These are phyloP conservation scores for Pterobdella sp. DNA, from an alignment of 2,888 invertebrate species.

Conservation along the genomic window DNA sequence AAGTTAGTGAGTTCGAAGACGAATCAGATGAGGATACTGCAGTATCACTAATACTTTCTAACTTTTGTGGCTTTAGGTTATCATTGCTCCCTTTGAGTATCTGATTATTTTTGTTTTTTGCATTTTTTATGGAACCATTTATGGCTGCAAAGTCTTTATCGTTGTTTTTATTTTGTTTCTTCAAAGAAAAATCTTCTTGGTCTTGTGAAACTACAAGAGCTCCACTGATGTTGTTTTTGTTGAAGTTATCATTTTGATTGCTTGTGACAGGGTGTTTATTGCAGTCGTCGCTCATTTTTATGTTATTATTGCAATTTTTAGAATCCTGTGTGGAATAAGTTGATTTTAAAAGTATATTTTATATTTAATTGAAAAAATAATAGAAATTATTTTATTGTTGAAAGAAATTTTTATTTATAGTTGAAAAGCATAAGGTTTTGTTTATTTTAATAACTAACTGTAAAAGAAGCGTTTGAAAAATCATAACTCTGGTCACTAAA, in stretches of 20 bases:
- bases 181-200: not conserved
- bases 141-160: not conserved
- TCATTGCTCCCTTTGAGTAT: not conserved
- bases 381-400: no score
- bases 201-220: not conserved
- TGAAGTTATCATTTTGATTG: not conserved
- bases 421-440: no score
- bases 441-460: no score
- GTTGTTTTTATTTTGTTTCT: not conserved
- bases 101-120: not conserved
- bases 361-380: no score
- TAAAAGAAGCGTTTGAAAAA: no score
- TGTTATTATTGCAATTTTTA: slow-evolving; percentile 1
- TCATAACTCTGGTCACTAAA: no score
- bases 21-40: not conserved
- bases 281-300: not conserved
- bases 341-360: not conserved
- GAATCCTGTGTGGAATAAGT: not conserved
- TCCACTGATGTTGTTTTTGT: not conserved
- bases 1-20: not conserved
- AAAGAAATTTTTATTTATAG: no score
- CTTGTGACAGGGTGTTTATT: not conserved
- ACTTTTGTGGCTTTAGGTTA: not conserved
- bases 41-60: not conserved
- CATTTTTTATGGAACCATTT: not conserved